Conservation (phyloP, 2,888 invertebrate species). For the Xylota segnis region DNA sequence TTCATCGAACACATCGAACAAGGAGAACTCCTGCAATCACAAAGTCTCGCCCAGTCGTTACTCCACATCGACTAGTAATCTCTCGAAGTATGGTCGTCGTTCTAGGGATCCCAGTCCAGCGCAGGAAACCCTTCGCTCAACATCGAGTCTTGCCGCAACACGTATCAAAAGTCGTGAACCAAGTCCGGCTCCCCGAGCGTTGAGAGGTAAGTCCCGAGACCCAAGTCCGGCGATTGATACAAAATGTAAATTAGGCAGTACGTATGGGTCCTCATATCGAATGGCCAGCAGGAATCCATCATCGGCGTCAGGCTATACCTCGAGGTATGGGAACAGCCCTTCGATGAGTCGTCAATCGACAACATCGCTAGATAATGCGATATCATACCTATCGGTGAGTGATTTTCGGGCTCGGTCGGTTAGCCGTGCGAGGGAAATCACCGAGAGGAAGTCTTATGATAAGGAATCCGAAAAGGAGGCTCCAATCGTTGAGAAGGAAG, state of each 20-base stretch:
- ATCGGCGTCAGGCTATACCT: constrained; percentile 68
- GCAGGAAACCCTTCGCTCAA: constrained; percentile 81
- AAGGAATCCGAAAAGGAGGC: constrained; percentile 79
- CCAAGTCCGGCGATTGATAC: constrained; percentile 85
- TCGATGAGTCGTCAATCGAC: constrained; percentile 43
- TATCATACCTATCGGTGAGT: constrained; percentile 83
- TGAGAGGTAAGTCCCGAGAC: constrained; percentile 84
- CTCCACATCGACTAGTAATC: constrained; percentile 78
- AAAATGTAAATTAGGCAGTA: constrained; percentile 79
- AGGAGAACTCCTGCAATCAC: constrained; percentile 47
- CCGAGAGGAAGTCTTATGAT: constrained; percentile 84
- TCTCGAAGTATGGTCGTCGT: constrained; percentile 80
- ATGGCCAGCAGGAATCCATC: constrained; percentile 77
- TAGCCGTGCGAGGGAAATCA: constrained; percentile 81
- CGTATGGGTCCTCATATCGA: constrained; percentile 79
- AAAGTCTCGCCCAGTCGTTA: constrained; percentile 56
- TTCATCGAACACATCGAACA: constrained; percentile 36
- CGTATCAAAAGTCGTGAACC: constrained; percentile 85
- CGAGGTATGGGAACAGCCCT: constrained; percentile 77
- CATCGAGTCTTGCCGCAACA: constrained; percentile 69
- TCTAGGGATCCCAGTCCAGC: constrained; percentile 84
- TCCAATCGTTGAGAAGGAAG: constrained; percentile 80
- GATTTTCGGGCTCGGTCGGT: constrained; percentile 83
- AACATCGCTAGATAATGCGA: constrained; percentile 79
- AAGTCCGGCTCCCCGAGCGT: constrained; percentile 85